Evolutionary conservation across 2,888 invertebrate species (phyloP).

Genomic region (Microplitis deprimator): DNA sequence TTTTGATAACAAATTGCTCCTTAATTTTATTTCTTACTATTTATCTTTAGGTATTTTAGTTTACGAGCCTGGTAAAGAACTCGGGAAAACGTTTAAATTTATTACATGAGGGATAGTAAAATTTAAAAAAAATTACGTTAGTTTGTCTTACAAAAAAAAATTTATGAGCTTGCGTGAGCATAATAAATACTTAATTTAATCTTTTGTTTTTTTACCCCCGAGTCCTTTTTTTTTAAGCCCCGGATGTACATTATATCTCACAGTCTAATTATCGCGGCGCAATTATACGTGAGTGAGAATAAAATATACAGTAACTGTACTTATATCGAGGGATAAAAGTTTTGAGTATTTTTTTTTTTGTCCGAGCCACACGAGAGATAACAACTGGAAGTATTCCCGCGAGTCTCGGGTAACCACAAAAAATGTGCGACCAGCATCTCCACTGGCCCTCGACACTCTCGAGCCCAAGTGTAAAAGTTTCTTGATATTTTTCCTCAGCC

Average conservation of each 20-base stretch:
- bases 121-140: neutral
- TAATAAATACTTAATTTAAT: neutral
- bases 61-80: neutral
- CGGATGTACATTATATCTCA: neutral
- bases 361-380: neutral
- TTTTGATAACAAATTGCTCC: no score
- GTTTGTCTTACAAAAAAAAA: neutral
- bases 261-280: neutral
- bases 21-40: neutral
- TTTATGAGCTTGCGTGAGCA: neutral
- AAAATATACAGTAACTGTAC: neutral
- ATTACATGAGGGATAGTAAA: neutral
- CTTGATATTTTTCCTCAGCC: conserved; percentile 21
- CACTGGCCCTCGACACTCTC: conserved; percentile 10
- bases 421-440: conserved; percentile 2
- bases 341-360: neutral
- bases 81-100: neutral
- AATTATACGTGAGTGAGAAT: neutral
- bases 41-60: neutral
- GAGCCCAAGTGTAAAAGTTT: conserved; percentile 18
- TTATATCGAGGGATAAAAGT: conserved; percentile 5
- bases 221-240: neutral
- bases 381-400: conserved; percentile 16
- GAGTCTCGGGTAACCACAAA: neutral
- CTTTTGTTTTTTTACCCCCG: neutral